A percentile compares a stretch with the other conserved stretches of the same genome.
Conservation (phyloP, 1,140 invertebrate species). For the Ostrea edulis region DNA sequence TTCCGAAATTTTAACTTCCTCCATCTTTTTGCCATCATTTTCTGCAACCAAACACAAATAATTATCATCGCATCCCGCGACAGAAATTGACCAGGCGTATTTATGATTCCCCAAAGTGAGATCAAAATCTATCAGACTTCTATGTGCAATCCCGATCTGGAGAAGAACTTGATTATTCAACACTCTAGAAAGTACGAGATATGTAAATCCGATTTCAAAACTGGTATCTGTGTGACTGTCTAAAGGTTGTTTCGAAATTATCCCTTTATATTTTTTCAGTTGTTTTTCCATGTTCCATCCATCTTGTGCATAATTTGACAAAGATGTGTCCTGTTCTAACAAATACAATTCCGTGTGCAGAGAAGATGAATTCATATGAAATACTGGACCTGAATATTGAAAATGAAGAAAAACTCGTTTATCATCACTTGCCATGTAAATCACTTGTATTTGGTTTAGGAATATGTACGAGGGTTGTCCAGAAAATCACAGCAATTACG, state of each 20-base stretch:
- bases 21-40: background rate
- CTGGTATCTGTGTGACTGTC: background rate
- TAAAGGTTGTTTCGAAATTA: background rate
- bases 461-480: no score
- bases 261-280: background rate
- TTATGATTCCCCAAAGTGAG: background rate
- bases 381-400: background rate
- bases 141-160: background rate
- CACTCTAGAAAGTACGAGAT: background rate
- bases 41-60: background rate
- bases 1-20: background rate
- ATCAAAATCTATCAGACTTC: background rate
- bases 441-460: no score
- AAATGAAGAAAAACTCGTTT: no score
- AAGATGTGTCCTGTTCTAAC: background rate
- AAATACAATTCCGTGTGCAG: background rate
- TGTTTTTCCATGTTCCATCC: background rate
- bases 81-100: background rate
- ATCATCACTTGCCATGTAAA: no score
- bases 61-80: background rate
- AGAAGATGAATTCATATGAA: background rate
- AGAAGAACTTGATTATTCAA: background rate
- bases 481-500: no score
- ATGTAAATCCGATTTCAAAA: slow-evolving; percentile 10
- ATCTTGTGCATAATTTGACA: background rate